Base-by-base conservation (phyloP, 2,113 vertebrate species). In the Columbina picui region DNA sequence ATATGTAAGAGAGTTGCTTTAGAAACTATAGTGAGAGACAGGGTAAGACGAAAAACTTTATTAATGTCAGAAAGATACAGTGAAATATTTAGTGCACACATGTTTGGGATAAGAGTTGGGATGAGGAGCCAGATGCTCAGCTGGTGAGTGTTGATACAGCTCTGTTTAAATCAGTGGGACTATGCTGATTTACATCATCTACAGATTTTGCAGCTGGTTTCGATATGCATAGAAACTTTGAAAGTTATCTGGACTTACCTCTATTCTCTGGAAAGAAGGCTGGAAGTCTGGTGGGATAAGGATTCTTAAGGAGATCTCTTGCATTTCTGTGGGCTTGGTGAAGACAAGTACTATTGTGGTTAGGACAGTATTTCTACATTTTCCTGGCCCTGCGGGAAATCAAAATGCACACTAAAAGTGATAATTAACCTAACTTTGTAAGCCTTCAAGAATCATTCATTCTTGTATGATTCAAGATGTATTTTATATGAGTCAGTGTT, bases 351-450 rank as follows among this genome's bases (percentile, higher is more conserved):
- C 90, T 92, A 88, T 68, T 92, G 79, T 77, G 59, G 86, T 80
- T 86, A n/a, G 73, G 73, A 96, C 79, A 96, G 91, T 88, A 93
- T 97, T 97, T 97, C 91, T 91, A 79, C 75, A 94, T 97, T 97
- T 97, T 96, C 94, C 93, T 95, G 93, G 87, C 74, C 92, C 82
- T 11, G 4, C 7, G 69, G 96, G 97, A 97, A 97, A 97, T 96
- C 93, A 96, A 96, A 98, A 97, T 77, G 43, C 83, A 95, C 64
- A 89, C 84, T 95, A 96, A 95, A 96, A 93, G 70, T 1, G 0
- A 95, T 87, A 95, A 96, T 97, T 97, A 97, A 92, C 91, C 64
- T 78, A 94, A 92, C 52, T 94, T 86, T 84, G 67, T 88, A 94
- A 90, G 68, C 50, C 85, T 94, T 97, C 94, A 93, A 84, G 80